Base-by-base conservation (phyloP, 2,888 invertebrate genomes). In the Aethes cnicana region DNA sequence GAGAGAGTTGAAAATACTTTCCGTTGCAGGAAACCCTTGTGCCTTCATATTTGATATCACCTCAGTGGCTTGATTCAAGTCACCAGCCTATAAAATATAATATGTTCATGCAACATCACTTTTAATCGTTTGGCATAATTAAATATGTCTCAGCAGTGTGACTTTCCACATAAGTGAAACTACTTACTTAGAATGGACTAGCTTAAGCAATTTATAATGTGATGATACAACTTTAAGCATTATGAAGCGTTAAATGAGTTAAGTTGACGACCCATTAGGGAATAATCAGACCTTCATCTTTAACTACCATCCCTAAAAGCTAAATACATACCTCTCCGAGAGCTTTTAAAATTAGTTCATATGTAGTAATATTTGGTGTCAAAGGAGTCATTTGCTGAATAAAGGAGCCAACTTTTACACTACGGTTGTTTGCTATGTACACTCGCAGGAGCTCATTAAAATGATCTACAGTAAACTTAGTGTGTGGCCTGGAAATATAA, bases 21-120 rank as follows among this genome's bases (percentile, higher is more conserved):
- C 92, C n/a, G 91, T 91, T 0, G 92, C 80, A 0, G 92, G 74
- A 33, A 91, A 72, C 1, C 79, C 79, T 11, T 79, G 75, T 1
- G 83, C 66, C 61, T 92, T 92, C 92, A 94, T 94, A 36, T 91
- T 88, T 1, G 91, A 78, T 47, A 94, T 77, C 4, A 94, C 80
- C 62, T 91, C 88, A 8, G 87, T 77, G 0, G 92, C 89, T 64
- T 92, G 90, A 21, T 90, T 83, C 11, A 92, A 68, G 62, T 93
- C 90, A 8, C 93, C 94, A 4, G 73, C 79, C 90, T 89, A 53
- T 36, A 62, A 72, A 1, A 48, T 12, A n/a, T n/a, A n/a, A n/a
- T n/a, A n/a, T n/a, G n/a, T n/a, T n/a, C n/a, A n/a, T n/a, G n/a
- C n/a, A n/a, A n/a, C n/a, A n/a, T n/a, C n/a, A n/a, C n/a, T n/a